Conservation (phyloP, 1,140 invertebrate genomes). For the Centruroides sculpturatus region DNA sequence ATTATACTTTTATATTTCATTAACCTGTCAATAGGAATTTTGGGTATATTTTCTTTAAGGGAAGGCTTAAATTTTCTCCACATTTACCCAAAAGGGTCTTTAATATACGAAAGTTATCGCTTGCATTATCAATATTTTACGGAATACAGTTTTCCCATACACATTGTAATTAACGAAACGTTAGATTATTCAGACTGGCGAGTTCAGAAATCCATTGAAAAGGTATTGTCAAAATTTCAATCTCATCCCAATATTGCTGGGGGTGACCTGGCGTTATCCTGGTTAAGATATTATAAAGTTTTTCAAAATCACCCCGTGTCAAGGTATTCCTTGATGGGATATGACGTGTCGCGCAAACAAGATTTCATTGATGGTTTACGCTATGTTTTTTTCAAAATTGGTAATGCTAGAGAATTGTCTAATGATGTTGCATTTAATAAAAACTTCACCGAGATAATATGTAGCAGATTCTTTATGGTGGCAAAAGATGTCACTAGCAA, state of each 20-base stretch:
- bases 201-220: constrained; percentile 60
- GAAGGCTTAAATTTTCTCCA: constrained; percentile 75
- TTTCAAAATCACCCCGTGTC: constrained; percentile 58
- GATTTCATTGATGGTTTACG: constrained; percentile 60
- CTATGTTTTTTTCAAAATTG: constrained; percentile 31
- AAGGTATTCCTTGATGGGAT: constrained; percentile 40
- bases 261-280: constrained; percentile 69
- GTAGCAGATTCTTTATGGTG: constrained; percentile 72
- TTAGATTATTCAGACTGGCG: constrained; percentile 68
- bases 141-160: constrained; percentile 76
- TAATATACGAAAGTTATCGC: constrained; percentile 75
- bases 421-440: constrained; percentile 73
- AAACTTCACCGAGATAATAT: constrained; percentile 53
- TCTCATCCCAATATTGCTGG: constrained; percentile 54
- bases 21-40: constrained; percentile 69
- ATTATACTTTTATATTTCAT: constrained; percentile 59
- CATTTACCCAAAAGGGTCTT: constrained; percentile 69
- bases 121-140: constrained; percentile 73
- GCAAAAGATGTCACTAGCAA: constrained; percentile 76
- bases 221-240: constrained; percentile 62
- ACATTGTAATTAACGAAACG: constrained; percentile 66
- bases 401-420: constrained; percentile 43
- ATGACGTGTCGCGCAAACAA: constrained; percentile 51
- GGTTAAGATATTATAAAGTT: constrained; percentile 65
- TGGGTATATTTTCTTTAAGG: constrained; percentile 69